Percentiles rank a stretch among this genome's conserved stretches.
phyloP scores from a whole-genome alignment of 2,888 invertebrate genomes.

The Sclerodermus sp. region DNA sequence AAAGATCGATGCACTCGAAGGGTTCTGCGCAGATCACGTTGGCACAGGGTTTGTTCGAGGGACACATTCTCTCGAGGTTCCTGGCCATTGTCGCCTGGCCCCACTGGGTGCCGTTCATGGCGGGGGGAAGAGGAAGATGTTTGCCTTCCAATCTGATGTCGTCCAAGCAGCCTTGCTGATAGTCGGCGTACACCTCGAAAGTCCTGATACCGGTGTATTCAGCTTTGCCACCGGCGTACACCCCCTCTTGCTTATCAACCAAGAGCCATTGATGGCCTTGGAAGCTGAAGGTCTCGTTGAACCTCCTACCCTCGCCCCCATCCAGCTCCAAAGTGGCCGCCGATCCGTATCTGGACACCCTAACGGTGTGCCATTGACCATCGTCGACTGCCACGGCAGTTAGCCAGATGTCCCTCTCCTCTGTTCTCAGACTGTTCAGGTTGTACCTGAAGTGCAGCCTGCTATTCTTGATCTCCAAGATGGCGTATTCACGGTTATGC shows the following conservation, averaged over 20 bases:
- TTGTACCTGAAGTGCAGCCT: constrained; percentile 90
- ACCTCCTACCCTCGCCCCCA: constrained; percentile 91
- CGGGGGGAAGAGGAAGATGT: constrained; percentile 90
- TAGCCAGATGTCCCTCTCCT: constrained; percentile 88
- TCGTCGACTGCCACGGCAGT: constrained; percentile 89
- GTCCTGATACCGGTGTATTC: constrained; percentile 92
- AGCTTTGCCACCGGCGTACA: constrained; percentile 94
- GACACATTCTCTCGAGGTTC: constrained; percentile 89
- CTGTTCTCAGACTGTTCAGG: constrained; percentile 85
- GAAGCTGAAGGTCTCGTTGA: constrained; percentile 90
- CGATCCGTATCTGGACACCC: constrained; percentile 88
- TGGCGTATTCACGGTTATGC: constrained; percentile 91
- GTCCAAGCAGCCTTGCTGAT: constrained; percentile 86
- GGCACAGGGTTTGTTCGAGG: constrained; percentile 92
- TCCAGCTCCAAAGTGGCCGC: constrained; percentile 91
- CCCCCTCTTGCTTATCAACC: constrained; percentile 92
- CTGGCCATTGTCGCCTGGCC: constrained; percentile 93
- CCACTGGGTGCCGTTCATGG: constrained; percentile 94
- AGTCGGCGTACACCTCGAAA: constrained; percentile 92
- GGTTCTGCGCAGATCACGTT: constrained; percentile 92
- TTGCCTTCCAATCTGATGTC: constrained; percentile 90
- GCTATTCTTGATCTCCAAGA: constrained; percentile 87
- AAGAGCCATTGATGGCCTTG: constrained; percentile 89
- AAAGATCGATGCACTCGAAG: constrained; percentile 93
- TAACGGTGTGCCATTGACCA: constrained; percentile 95